Evolutionary conservation across 2,888 invertebrate genomes (phyloP), one percentile per base, ranked within the genome.

Genomic region (Rhodophaea formosa): DNA sequence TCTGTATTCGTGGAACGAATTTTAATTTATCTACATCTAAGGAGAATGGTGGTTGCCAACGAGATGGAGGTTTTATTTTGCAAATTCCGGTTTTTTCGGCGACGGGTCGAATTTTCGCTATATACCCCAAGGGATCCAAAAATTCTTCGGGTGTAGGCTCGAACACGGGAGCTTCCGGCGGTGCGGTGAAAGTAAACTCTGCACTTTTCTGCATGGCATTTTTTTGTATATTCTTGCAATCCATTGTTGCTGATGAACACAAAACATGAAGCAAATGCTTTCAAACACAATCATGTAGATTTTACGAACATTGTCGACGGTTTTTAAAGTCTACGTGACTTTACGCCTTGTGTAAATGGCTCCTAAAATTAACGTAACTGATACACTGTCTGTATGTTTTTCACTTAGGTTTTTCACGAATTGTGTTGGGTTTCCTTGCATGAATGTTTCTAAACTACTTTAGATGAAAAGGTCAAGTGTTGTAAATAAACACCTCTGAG

Each of bases 1-100:
- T 91, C 74, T 92, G 91, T 74, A 92, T 91, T 68, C 92, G 86
- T 71, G 92, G 92, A 62, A 88, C 88, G 71, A 92, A 92, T 79
- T 89, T 91, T 72, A 92, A 82, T 82, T 90, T 91, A 73, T 95
- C 94, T 57, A 95, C 93, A 85, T 96, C 94, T 67, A 96, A 93
- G 47, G 95, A 95, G 92, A 96, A 96, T 54, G 96, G 95, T 67
- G 96, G 95, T 74, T 95, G 94, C 95, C 95, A 96, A 66, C 93
- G 92, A 75, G 93, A 82, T 56, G 96, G 96, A 56, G 96, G 96
- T 71, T 93, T 93, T 72, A 96, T 95, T 92, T 95, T 95, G 77
- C 95, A 95, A 63, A 96, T 95, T 62, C 96, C 96, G 61, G 93
- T 93, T 81, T 93, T 93, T 79, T 95, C 94, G 10, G 95, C 96